Evolutionary conservation across 23 tunicate species (phyloP).

Genomic region (Oikopleura dioica): DNA sequence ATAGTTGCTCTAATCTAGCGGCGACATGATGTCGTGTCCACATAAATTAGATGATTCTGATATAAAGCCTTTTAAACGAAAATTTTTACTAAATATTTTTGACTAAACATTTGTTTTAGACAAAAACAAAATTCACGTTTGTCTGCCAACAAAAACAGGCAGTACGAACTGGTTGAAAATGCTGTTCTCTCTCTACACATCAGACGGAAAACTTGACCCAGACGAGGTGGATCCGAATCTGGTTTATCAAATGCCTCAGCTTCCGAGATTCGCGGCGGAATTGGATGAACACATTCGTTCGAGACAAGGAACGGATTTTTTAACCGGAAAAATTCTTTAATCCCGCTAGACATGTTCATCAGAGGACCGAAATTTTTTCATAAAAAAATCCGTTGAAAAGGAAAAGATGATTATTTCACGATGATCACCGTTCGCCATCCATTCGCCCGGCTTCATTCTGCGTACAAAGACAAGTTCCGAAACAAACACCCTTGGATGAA

Average conservation of each 20-base stretch:
- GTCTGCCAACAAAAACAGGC: constrained; percentile 12
- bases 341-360: no score
- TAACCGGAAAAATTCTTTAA: no score
- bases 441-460: not conserved
- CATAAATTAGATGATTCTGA: no score
- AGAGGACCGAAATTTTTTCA: no score
- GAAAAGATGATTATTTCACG: not conserved
- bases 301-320: no score
- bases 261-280: not conserved
- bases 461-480: constrained; percentile 4
- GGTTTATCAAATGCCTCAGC: constrained; percentile 7
- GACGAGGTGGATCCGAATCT: not conserved
- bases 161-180: constrained; percentile 7
- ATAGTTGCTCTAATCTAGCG: no score
- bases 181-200: not conserved
- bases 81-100: no score
- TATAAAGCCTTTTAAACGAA: no score
- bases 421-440: constrained; percentile 1
- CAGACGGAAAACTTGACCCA: not conserved
- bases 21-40: no score
- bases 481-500: not conserved
- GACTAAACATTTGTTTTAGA: no score
- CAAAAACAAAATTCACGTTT: constrained; percentile 8
- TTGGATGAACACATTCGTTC: no score
- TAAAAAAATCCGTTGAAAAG: no score